Evolutionary conservation across 1,140 invertebrate genomes (phyloP).

Genomic region (Musca domestica): DNA sequence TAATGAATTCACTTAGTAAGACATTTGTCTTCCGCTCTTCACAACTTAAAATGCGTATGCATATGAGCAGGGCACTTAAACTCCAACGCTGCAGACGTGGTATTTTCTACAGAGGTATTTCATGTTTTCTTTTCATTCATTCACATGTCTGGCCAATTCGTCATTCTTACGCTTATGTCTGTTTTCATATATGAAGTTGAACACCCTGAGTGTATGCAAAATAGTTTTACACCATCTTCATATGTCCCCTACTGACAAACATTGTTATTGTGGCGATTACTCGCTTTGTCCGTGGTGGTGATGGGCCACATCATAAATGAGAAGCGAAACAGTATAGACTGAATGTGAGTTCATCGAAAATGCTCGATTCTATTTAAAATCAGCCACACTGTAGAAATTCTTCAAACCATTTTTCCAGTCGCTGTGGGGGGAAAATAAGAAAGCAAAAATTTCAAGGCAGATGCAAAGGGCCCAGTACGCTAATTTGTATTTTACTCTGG

Average conservation of each 20-base stretch:
- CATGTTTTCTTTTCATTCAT: too few relatives aligned
- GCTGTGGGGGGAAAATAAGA: too few relatives aligned
- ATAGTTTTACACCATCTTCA: too few relatives aligned
- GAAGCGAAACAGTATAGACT: conserved; percentile 10
- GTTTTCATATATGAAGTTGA: conserved; percentile 15
- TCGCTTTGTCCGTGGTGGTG: too few relatives aligned
- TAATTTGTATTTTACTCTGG: too few relatives aligned
- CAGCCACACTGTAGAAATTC: not conserved
- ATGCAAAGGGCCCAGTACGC: too few relatives aligned
- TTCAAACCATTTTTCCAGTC: too few relatives aligned
- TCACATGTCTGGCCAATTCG: not conserved
- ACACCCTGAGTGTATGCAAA: not conserved
- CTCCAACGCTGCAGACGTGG: too few relatives aligned
- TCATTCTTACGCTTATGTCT: not conserved
- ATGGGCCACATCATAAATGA: not conserved
- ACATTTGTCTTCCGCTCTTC: conserved; percentile 21
- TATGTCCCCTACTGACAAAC: too few relatives aligned
- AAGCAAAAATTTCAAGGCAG: too few relatives aligned
- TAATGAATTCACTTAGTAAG: conserved; percentile 22
- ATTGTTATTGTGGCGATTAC: too few relatives aligned
- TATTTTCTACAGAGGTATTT: not conserved
- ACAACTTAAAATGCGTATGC: not conserved
- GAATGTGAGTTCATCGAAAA: not conserved
- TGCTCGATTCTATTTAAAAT: not conserved
- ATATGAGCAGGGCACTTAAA: too few relatives aligned